phyloP scores from a whole-genome alignment of 2,888 invertebrate species.

The Notodonta ziczac region DNA sequence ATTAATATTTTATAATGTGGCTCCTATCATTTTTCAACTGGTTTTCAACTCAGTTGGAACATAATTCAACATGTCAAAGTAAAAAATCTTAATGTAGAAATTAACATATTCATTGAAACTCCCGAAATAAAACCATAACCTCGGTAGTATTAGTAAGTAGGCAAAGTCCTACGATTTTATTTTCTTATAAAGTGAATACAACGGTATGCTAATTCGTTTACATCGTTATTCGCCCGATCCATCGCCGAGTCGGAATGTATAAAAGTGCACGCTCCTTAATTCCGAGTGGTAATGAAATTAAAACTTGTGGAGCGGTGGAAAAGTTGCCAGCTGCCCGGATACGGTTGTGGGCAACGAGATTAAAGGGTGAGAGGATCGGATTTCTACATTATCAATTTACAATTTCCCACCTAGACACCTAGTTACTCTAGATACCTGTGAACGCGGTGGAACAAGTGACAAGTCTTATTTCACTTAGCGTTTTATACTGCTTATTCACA shows the following conservation, averaged over 20 bases:
- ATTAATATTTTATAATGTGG: background rate
- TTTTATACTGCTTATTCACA: conserved; percentile 9
- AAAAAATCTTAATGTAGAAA: background rate
- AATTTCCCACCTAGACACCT: conserved; percentile 44
- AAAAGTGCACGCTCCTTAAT: conserved; percentile 53
- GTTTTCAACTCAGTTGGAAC: background rate
- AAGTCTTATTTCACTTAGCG: conserved; percentile 7
- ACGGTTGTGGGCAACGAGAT: conserved; percentile 39
- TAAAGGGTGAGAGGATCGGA: conserved; percentile 41
- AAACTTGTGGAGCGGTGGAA: conserved; percentile 56
- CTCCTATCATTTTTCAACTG: background rate
- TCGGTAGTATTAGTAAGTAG: background rate
- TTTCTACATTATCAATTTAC: conserved; percentile 62
- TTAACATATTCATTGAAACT: background rate
- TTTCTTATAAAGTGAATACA: conserved; percentile 12
- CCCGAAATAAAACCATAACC: background rate
- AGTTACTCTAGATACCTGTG: conserved; percentile 27
- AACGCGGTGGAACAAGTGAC: conserved; percentile 22
- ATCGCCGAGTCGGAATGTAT: conserved; percentile 50
- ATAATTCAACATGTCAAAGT: background rate
- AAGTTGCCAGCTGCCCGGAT: conserved; percentile 45
- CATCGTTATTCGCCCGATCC: conserved; percentile 53
- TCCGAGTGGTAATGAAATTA: conserved; percentile 65
- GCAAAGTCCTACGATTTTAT: too few species aligned
- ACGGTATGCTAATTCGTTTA: conserved; percentile 55